Conservation (phyloP, 2,113 vertebrate genomes). For the Trematomus loennbergii region DNA sequence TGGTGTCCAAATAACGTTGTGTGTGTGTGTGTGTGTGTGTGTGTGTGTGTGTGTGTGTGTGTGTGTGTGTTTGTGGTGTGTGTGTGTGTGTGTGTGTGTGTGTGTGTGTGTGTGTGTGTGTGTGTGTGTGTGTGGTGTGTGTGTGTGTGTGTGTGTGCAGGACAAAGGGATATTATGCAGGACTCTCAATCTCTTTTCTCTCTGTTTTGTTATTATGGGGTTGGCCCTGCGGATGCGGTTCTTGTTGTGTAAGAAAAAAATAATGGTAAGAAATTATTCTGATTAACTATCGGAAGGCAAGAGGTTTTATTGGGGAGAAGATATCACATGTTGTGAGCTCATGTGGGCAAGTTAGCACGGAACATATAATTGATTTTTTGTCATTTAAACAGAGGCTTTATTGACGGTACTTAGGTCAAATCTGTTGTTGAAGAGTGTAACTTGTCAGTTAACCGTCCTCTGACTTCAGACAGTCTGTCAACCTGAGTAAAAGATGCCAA, state of each 20-base stretch:
- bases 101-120: constrained; percentile 19
- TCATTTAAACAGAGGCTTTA: too few species aligned
- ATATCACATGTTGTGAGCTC: background rate
- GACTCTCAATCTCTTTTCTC: background rate
- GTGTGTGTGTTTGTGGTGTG: constrained; percentile 21
- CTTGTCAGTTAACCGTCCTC: too few species aligned
- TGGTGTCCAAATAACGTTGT: constrained; percentile 49
- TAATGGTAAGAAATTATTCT: background rate
- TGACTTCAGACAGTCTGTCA: too few species aligned
- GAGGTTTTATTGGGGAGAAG: background rate
- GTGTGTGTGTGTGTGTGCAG: constrained; percentile 33
- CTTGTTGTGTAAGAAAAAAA: background rate
- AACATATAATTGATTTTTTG: too few species aligned
- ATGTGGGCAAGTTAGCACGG: too few species aligned
- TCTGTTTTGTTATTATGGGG: constrained; percentile 5
- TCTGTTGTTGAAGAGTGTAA: too few species aligned
- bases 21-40: constrained; percentile 11
- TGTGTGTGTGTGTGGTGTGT: constrained; percentile 17
- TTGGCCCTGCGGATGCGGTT: background rate
- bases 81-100: constrained; percentile 7
- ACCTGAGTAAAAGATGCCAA: too few species aligned
- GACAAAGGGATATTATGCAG: constrained; percentile 58
- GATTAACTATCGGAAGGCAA: background rate
- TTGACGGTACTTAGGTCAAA: too few species aligned
- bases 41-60: constrained; percentile 20